Percentiles rank a stretch among this genome's conserved stretches.
These are phyloP conservation scores for Neotoma lepida DNA, from an alignment of 2,113 vertebrate genomes.

Conservation along the genomic window DNA sequence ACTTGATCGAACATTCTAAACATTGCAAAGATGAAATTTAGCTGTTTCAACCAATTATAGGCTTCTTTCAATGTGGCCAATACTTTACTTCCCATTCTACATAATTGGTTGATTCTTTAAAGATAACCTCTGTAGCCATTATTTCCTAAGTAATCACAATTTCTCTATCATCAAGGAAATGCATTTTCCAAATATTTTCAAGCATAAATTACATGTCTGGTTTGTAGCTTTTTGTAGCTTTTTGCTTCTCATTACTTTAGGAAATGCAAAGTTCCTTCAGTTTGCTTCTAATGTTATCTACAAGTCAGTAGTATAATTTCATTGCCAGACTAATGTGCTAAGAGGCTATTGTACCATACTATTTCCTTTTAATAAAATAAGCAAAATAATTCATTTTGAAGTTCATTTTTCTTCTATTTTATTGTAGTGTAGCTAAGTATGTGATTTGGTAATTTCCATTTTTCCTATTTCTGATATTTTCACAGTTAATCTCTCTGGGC, in stretches of 20 bases:
- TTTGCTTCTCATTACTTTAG: slow-evolving; percentile 75
- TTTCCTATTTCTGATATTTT: slow-evolving; percentile 57
- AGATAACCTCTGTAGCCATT: slow-evolving; percentile 65
- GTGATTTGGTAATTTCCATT: slow-evolving; percentile 66
- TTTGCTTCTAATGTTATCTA: slow-evolving; percentile 73
- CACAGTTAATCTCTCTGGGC: slow-evolving; percentile 54
- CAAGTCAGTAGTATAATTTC: slow-evolving; percentile 68
- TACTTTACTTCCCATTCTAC: slow-evolving; percentile 70
- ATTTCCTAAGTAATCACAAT: slow-evolving; percentile 79
- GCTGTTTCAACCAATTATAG: slow-evolving; percentile 74
- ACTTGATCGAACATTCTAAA: slow-evolving; percentile 47
- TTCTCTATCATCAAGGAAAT: slow-evolving; percentile 78
- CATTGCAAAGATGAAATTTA: slow-evolving; percentile 72
- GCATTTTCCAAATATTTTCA: slow-evolving; percentile 77
- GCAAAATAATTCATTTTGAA: slow-evolving; percentile 70
- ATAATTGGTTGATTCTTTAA: slow-evolving; percentile 78
- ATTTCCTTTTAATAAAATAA: slow-evolving; percentile 75
- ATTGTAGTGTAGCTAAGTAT: slow-evolving; percentile 55
- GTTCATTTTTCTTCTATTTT: slow-evolving; percentile 59
- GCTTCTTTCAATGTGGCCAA: slow-evolving; percentile 74
- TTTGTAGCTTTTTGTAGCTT: slow-evolving; percentile 79
- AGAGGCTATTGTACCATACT: slow-evolving; percentile 46
- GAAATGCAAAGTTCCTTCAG: slow-evolving; percentile 74
- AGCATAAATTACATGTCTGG: slow-evolving; percentile 78
- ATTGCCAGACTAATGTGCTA: slow-evolving; percentile 72